Base-by-base conservation (phyloP, 2,888 invertebrate species). In the Phragmatobia fuliginosa region DNA sequence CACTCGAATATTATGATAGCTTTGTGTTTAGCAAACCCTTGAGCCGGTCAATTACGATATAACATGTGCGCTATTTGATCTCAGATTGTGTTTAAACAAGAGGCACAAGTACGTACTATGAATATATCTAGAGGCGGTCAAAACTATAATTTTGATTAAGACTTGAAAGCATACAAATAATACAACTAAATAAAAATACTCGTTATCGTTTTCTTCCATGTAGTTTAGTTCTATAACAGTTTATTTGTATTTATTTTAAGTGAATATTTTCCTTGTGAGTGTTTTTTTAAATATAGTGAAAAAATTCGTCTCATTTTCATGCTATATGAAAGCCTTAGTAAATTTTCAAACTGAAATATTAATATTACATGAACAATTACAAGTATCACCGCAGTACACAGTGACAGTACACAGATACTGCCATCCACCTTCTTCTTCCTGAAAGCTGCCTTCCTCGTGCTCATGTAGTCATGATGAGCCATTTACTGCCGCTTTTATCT, bases 11-110 rank as follows among this genome's bases (percentile, higher is more conserved):
- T 69, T 76, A 75, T 81, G 77, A 75, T 81, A 79, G 79, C 72
- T 75, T 71, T 77, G 77, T 77, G 74, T 71, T 79, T 68, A 71
- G 71, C 77, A 73, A 81, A 76, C 80, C 66, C 74, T 80, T 74
- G 65, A 75, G 68, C 56, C 28, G 69, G 70, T 76, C 74, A 63
- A 74, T 76, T 73, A 75, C 69, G 38, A 72, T 68, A 66, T 67
- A 56, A 61, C 62, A 60, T 52, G 70, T 70, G 49, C 70, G 71
- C 21, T 33, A 31, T 36, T 49, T 68, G 49, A 66, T 56, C 31
- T 66, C 63, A 32, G 70, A 74, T 71, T 69, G 65, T 60, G 52
- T 66, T 64, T 62, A 78, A 77, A 77, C 71, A 80, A 41, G n/a
- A 33, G 1, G 62, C 18, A 31, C 2, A 62, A 16, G 21, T 49